These are phyloP conservation scores for Mimachlamys varia DNA, from an alignment of 2,888 invertebrate genomes.

Conservation along the genomic window DNA sequence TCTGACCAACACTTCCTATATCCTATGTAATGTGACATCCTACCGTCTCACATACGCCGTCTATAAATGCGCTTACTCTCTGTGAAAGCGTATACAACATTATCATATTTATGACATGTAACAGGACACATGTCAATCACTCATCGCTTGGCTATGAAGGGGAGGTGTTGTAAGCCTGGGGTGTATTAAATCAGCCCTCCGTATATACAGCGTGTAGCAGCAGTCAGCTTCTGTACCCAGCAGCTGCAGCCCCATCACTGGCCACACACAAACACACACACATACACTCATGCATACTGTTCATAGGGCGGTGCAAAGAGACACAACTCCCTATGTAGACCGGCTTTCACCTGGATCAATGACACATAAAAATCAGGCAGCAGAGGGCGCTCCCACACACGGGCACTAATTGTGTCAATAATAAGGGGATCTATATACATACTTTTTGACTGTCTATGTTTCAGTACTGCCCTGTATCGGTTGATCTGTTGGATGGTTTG, in stretches of 20 bases:
- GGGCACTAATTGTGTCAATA: not conserved
- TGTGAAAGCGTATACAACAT: not conserved
- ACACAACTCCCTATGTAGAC: conserved; percentile 10
- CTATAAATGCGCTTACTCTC: not conserved
- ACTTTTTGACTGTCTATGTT: not conserved
- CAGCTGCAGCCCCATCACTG: not conserved
- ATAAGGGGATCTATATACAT: not conserved
- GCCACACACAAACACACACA: not conserved
- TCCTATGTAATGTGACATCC: not conserved
- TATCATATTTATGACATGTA: conserved; percentile 19
- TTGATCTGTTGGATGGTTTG: not conserved
- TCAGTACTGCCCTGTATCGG: not conserved
- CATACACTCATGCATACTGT: not conserved
- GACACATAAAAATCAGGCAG: not conserved
- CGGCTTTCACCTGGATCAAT: not conserved
- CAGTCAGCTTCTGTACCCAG: not conserved
- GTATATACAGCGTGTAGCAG: not conserved
- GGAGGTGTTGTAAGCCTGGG: conserved; percentile 13
- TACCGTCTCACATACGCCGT: not conserved
- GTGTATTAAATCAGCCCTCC: not conserved
- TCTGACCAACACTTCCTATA: not conserved
- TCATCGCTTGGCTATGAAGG: not conserved
- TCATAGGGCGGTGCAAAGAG: not conserved
- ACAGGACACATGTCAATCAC: conserved; percentile 36
- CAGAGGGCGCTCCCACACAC: conserved; percentile 5